phyloP scores from a whole-genome alignment of 2,888 invertebrate species.

The Perithous albicinctus region DNA sequence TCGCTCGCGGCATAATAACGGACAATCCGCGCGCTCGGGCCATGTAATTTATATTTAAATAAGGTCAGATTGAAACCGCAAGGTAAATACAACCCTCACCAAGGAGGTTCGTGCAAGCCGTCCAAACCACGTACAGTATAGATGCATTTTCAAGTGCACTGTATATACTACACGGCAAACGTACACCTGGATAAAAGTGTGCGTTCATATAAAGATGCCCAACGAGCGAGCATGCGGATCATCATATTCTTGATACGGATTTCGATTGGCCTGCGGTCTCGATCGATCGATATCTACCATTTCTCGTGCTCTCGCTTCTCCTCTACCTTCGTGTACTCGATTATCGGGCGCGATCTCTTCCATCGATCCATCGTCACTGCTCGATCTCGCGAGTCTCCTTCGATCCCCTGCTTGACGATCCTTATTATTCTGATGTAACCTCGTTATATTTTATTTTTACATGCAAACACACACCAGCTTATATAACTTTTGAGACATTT shows the following conservation, averaged over 20 bases:
- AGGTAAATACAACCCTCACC: constrained; percentile 81
- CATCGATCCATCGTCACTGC: constrained; percentile 58
- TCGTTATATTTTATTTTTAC: constrained; percentile 22
- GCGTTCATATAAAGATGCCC: constrained; percentile 50
- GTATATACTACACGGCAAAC: constrained; percentile 14
- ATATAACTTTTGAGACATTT: neutral
- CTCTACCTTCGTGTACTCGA: constrained; percentile 40
- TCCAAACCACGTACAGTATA: constrained; percentile 37
- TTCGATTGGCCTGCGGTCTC: constrained; percentile 80
- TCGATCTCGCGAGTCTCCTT: constrained; percentile 19
- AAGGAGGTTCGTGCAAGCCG: constrained; percentile 61
- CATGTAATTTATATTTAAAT: constrained; percentile 84
- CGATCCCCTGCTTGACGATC: constrained; percentile 24
- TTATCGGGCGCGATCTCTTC: constrained; percentile 51
- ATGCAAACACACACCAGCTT: neutral
- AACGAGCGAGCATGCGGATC: constrained; percentile 57
- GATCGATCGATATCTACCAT: constrained; percentile 63
- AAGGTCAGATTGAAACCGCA: constrained; percentile 83
- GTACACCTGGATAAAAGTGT: constrained; percentile 31
- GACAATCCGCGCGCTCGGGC: constrained; percentile 63
- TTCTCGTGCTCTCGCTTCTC: constrained; percentile 38
- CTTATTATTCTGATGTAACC: constrained; percentile 27
- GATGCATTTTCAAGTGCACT: constrained; percentile 48
- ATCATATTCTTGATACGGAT: constrained; percentile 73
- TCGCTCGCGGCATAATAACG: constrained; percentile 59